These are phyloP conservation scores for Calameuta idolon DNA, from an alignment of 2,888 invertebrate genomes.

Conservation along the genomic window DNA sequence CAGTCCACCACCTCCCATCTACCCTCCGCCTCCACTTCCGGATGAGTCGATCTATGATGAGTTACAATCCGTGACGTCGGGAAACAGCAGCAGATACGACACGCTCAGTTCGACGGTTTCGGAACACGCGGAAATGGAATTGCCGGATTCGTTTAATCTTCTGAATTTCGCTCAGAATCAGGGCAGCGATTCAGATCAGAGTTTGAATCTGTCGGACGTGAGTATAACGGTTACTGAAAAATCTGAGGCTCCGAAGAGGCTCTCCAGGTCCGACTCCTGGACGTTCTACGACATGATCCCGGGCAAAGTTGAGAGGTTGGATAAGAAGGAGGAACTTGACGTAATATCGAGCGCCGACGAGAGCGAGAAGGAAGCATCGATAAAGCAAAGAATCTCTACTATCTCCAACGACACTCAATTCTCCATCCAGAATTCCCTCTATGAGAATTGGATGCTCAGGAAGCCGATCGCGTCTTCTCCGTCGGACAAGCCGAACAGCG, in stretches of 20 bases:
- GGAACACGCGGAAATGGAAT: constrained; percentile 66
- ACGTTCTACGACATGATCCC: constrained; percentile 67
- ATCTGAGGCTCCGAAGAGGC: constrained; percentile 48
- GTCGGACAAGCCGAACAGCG: constrained; percentile 50
- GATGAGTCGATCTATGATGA: constrained; percentile 72
- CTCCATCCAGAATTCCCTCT: constrained; percentile 65
- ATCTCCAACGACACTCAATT: constrained; percentile 43
- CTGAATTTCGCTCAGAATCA: constrained; percentile 44
- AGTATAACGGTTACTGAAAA: constrained; percentile 54
- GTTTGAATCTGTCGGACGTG: constrained; percentile 46
- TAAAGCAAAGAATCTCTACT: constrained; percentile 37
- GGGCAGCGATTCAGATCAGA: constrained; percentile 46
- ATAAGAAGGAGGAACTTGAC: constrained; percentile 49
- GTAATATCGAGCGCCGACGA: constrained; percentile 54
- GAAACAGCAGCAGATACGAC: constrained; percentile 60
- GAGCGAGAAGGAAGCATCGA: constrained; percentile 29
- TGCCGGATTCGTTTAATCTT: constrained; percentile 60
- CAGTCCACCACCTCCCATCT: constrained; percentile 70
- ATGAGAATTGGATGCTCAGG: constrained; percentile 66
- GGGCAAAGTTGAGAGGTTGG: constrained; percentile 31
- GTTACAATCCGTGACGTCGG: constrained; percentile 66
- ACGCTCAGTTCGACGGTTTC: constrained; percentile 61
- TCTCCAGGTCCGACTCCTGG: constrained; percentile 70
- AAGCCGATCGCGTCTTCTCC: constrained; percentile 14
- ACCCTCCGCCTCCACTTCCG: constrained; percentile 73